Percentiles rank a stretch among this genome's conserved stretches.
phyloP scores from a whole-genome alignment of 2,113 vertebrate genomes.

The Gulo gulo region DNA sequence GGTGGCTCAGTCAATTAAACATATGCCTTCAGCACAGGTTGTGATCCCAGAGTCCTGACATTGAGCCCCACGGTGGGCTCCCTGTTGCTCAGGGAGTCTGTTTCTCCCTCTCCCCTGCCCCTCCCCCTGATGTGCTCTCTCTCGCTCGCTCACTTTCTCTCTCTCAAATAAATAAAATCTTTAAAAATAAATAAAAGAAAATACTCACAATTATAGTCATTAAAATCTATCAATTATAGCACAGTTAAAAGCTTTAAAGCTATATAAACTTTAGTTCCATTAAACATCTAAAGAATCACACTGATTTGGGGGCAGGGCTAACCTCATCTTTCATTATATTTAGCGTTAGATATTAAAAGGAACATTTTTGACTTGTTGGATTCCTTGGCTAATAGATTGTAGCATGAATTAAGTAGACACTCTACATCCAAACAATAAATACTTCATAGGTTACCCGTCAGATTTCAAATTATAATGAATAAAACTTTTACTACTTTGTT shows the following conservation, averaged over 20 bases:
- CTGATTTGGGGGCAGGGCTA: neutral
- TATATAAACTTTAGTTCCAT: neutral
- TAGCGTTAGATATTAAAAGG: neutral
- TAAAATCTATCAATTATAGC: neutral
- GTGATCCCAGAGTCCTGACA: neutral
- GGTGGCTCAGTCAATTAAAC: neutral
- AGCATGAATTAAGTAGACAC: constrained; percentile 24
- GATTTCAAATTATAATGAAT: constrained; percentile 38
- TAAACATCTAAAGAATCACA: neutral
- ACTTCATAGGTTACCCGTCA: constrained; percentile 7
- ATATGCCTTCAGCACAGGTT: neutral
- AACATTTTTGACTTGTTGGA: neutral
- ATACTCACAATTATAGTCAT: neutral
- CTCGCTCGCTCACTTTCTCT: neutral
- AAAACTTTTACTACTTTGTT: constrained; percentile 45
- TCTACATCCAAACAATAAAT: constrained; percentile 8
- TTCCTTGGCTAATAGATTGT: neutral
- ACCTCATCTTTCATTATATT: neutral
- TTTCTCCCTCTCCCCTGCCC: neutral
- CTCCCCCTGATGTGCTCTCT: neutral
- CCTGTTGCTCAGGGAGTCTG: neutral
- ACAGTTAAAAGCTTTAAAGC: neutral
- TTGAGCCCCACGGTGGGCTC: neutral
- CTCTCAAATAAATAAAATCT: neutral
- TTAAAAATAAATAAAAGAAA: neutral